These are phyloP conservation scores for Caenorhabditis inopinata DNA, from an alignment of 1,140 invertebrate species.

Conservation along the genomic window DNA sequence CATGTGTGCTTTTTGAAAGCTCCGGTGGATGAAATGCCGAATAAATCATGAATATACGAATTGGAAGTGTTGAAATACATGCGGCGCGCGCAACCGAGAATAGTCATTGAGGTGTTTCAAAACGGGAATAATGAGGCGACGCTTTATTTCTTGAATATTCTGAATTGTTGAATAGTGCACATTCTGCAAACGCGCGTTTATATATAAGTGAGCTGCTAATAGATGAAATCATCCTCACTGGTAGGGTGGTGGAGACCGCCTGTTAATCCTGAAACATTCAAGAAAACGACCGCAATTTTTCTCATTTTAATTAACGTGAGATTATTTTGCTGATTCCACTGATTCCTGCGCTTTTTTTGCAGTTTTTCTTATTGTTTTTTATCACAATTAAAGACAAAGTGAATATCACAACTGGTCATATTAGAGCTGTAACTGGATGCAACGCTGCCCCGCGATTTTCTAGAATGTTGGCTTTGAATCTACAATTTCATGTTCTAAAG, in stretches of 20 bases:
- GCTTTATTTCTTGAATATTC: neutral
- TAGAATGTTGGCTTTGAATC: too few species aligned
- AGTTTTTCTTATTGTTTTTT: neutral
- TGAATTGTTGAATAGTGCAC: neutral
- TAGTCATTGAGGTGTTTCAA: neutral
- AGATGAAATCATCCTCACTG: neutral
- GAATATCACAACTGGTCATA: too few species aligned
- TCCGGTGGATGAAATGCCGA: neutral
- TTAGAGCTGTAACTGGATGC: too few species aligned
- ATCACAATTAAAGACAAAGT: neutral
- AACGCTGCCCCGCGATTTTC: too few species aligned
- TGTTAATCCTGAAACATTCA: too few species aligned
- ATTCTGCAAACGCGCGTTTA: neutral
- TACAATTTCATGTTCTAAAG: too few species aligned
- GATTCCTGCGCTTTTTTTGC: slow-evolving; percentile 6
- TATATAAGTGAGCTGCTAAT: too few species aligned
- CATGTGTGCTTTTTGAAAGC: too few species aligned
- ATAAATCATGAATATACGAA: slow-evolving; percentile 8
- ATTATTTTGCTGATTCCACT: neutral
- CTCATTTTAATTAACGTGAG: neutral
- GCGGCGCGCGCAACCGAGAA: neutral
- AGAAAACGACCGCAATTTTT: neutral
- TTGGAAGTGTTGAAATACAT: neutral
- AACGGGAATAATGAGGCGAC: neutral
- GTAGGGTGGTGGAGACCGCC: neutral